Evolutionary conservation across 2,797 vertebrate species (phyloP).

Genomic region (Heteromormyrus szaboi): DNA sequence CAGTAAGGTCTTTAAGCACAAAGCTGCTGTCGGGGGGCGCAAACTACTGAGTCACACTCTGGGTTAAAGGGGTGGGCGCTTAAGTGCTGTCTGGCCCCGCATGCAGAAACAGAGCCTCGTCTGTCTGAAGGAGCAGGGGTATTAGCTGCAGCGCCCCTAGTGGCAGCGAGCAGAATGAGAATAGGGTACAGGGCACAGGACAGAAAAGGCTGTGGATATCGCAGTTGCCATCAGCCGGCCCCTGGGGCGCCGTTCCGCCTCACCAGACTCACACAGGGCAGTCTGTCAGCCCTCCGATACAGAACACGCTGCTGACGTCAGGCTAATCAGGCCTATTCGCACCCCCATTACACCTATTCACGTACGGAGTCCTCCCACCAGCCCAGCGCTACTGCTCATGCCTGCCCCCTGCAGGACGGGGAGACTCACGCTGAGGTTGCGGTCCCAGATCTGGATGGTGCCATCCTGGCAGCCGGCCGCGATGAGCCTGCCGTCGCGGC

Average conservation of each 20-base stretch:
- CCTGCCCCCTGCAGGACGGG: not conserved
- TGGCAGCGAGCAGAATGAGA: not conserved
- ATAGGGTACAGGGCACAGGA: not conserved
- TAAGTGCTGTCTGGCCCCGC: not conserved
- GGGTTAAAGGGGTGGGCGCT: not conserved
- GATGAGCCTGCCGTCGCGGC: constrained; percentile 85
- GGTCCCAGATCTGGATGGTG: constrained; percentile 95
- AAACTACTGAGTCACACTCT: not conserved
- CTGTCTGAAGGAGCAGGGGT: not conserved
- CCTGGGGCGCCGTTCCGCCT: not conserved
- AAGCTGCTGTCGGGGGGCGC: not conserved
- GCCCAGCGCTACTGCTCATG: not conserved
- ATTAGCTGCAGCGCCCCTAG: not conserved
- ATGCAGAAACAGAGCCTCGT: not conserved
- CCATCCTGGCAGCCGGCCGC: constrained; percentile 93
- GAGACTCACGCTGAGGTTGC: constrained; percentile 86
- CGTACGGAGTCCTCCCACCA: not conserved
- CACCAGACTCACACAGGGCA: not conserved
- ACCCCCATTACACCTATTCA: not conserved
- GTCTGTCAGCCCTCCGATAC: not conserved
- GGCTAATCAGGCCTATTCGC: not conserved
- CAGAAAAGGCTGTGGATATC: not conserved
- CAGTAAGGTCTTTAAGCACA: not conserved
- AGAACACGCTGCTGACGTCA: not conserved
- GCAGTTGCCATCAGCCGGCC: not conserved